Evolutionary conservation across 2,113 vertebrate species (phyloP).

Genomic region (Caranx ignobilis): DNA sequence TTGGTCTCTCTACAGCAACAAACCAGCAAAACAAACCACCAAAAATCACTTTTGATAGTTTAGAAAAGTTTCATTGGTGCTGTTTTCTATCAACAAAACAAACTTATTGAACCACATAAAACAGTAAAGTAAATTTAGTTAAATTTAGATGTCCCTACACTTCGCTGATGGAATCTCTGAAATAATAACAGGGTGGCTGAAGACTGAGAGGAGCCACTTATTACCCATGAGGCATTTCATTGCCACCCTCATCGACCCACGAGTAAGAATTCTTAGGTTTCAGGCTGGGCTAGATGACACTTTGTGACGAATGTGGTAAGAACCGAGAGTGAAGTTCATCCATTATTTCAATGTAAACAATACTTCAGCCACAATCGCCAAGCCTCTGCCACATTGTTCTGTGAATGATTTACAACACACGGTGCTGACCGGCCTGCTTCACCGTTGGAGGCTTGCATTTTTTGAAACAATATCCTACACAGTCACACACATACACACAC

Average conservation of each 20-base stretch:
- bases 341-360: conserved; percentile 59
- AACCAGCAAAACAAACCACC: background rate
- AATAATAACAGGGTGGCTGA: conserved; percentile 8
- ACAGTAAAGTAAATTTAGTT: background rate
- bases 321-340: conserved; percentile 60
- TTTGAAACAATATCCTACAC: conserved; percentile 17
- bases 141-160: conserved; percentile 4
- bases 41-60: background rate
- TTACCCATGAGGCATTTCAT: conserved; percentile 52
- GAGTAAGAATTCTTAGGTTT: conserved; percentile 28
- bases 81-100: background rate
- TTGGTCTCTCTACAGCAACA: background rate
- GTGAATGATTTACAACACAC: conserved; percentile 54
- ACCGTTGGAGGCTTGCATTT: conserved; percentile 3
- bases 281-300: conserved; percentile 48
- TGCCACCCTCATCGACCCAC: conserved; percentile 21
- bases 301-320: conserved; percentile 54
- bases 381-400: conserved; percentile 1
- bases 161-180: background rate
- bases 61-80: background rate
- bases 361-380: conserved; percentile 47
- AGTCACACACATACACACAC: background rate
- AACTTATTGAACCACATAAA: background rate
- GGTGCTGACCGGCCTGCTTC: conserved; percentile 29
- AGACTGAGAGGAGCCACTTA: conserved; percentile 9